Percentiles rank a stretch among this genome's conserved stretches.
phyloP scores from a whole-genome alignment of 2,888 invertebrate species.

The Heptascelio sp. region DNA sequence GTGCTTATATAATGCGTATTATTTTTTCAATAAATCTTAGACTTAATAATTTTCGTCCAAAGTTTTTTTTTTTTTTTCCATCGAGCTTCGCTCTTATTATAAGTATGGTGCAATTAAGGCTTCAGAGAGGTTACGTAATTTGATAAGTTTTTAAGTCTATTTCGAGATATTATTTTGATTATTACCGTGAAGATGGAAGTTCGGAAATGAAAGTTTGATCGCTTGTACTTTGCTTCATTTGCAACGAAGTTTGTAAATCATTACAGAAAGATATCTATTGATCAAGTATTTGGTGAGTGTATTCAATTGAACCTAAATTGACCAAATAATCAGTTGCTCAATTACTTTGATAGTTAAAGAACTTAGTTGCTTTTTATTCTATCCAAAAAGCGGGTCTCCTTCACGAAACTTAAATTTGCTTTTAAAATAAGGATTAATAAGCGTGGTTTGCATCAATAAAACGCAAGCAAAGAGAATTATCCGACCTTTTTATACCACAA shows the following conservation, averaged over 20 bases:
- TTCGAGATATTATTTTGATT: slow-evolving; percentile 27
- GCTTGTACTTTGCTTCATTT: slow-evolving; percentile 56
- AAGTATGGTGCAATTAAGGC: too few relatives aligned
- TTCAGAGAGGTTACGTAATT: too few relatives aligned
- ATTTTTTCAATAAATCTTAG: too few relatives aligned
- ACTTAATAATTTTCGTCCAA: too few relatives aligned
- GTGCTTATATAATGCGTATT: too few relatives aligned
- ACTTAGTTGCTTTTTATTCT: slow-evolving; percentile 32
- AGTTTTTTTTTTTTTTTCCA: too few relatives aligned
- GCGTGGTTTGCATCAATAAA: too few relatives aligned
- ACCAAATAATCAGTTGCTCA: slow-evolving; percentile 54
- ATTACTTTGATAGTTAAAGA: slow-evolving; percentile 56
- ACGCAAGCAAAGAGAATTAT: too few relatives aligned
- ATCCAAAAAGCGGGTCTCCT: slow-evolving; percentile 3
- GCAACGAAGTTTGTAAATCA: slow-evolving; percentile 54
- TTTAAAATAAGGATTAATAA: too few relatives aligned
- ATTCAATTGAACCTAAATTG: slow-evolving; percentile 53
- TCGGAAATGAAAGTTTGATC: slow-evolving; percentile 55
- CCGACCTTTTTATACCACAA: too few relatives aligned
- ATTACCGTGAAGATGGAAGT: slow-evolving; percentile 12
- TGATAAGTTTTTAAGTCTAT: slow-evolving; percentile 35
- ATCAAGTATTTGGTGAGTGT: slow-evolving; percentile 58
- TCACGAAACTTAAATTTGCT: neutral
- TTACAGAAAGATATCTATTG: slow-evolving; percentile 55
- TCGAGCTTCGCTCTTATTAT: too few relatives aligned